Conservation (phyloP, 2,113 vertebrate genomes). For the Struthidea cinerea region DNA sequence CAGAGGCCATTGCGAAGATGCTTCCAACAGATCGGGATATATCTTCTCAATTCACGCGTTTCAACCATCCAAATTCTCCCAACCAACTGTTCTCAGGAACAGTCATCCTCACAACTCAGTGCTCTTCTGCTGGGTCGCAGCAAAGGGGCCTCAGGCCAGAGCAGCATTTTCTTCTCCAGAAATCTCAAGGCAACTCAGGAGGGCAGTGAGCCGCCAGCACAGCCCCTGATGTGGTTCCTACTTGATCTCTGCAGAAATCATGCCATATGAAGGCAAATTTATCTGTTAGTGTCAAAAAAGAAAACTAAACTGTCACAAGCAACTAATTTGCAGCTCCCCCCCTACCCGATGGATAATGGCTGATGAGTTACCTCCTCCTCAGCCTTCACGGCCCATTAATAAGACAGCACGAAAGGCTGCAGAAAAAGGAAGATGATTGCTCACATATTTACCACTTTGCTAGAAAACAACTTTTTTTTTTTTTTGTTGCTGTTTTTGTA, state of each 20-base stretch:
- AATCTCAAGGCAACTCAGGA: not conserved
- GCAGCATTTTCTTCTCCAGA: not conserved
- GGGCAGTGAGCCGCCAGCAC: not conserved
- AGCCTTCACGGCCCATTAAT: constrained; percentile 24
- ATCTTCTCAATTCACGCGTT: not conserved
- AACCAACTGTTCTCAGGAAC: not conserved
- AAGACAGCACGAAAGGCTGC: not conserved
- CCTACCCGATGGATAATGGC: not conserved
- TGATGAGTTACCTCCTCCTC: constrained; percentile 37
- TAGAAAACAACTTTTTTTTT: not conserved
- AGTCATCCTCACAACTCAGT: not conserved
- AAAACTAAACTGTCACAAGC: not conserved
- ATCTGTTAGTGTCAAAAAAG: not conserved
- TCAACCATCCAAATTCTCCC: not conserved
- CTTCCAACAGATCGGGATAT: not conserved
- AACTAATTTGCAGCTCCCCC: not conserved
- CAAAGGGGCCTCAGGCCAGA: not conserved
- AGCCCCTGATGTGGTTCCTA: not conserved
- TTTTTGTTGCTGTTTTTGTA: not conserved
- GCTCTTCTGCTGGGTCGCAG: not conserved
- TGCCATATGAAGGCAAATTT: not conserved
- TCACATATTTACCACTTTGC: not conserved
- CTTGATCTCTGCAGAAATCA: not conserved
- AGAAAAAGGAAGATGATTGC: not conserved
- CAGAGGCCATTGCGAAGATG: not conserved